A percentile compares a stretch with the other conserved stretches of the same genome.
Evolutionary conservation across 2,113 vertebrate genomes (phyloP).

Genomic region (Actinemys pallida): DNA sequence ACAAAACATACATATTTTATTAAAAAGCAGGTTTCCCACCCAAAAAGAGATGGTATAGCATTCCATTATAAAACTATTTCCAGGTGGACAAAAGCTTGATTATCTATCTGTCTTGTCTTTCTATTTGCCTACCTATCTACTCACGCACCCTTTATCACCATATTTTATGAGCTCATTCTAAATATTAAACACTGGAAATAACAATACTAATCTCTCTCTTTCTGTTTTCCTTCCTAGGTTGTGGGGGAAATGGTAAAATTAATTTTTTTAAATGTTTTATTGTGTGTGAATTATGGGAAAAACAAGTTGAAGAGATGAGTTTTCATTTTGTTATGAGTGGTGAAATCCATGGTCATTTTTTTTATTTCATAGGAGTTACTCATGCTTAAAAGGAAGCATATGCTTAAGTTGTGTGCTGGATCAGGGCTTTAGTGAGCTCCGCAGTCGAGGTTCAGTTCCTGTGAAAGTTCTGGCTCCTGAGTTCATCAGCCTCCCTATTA

Average conservation of each 20-base stretch:
- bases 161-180: neutral
- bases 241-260: neutral
- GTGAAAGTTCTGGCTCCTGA: neutral
- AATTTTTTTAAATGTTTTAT: neutral
- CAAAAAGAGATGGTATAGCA: constrained; percentile 35
- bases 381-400: neutral
- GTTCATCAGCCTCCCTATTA: neutral
- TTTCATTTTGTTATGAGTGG: neutral
- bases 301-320: neutral
- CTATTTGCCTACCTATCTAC: neutral
- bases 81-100: constrained; percentile 40
- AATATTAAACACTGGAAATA: neutral
- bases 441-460: neutral
- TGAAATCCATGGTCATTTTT: constrained; percentile 1
- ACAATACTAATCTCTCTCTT: rapidly evolving
- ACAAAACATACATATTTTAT: constrained; percentile 46
- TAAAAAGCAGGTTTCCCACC: constrained; percentile 64
- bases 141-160: neutral
- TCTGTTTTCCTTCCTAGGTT: neutral
- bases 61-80: constrained; percentile 58
- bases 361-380: neutral
- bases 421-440: neutral
- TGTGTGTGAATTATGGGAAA: neutral
- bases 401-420: neutral
- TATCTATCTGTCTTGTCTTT: neutral